These are phyloP conservation scores for Stigmatopora argus DNA, from an alignment of 2,113 vertebrate genomes.

Conservation along the genomic window DNA sequence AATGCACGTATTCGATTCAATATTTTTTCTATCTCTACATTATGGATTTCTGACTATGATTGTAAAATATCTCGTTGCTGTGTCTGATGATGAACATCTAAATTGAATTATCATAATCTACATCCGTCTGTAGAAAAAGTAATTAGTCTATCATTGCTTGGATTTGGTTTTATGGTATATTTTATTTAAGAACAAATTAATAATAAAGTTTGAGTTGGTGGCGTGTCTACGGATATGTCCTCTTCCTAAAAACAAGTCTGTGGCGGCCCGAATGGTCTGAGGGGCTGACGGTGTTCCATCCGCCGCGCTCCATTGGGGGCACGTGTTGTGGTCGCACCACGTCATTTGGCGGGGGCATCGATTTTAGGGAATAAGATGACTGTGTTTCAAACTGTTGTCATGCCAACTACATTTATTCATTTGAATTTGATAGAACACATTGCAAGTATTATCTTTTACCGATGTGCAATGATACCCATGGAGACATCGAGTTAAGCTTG, in stretches of 20 bases:
- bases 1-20: slow-evolving; percentile 29
- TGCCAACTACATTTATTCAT: background rate
- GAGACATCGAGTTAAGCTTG: background rate
- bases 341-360: too few species aligned
- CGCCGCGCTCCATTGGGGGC: too few species aligned
- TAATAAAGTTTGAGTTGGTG: background rate
- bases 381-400: background rate
- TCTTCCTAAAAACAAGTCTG: too few species aligned
- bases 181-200: slow-evolving; percentile 9
- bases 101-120: slow-evolving; percentile 60
- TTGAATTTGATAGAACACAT: background rate
- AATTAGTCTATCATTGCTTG: slow-evolving; percentile 49
- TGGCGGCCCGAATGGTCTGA: too few species aligned
- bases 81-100: slow-evolving; percentile 45
- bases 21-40: slow-evolving; percentile 30
- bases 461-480: background rate
- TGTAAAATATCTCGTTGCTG: slow-evolving; percentile 27
- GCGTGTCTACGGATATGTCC: too few species aligned
- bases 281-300: too few species aligned
- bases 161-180: slow-evolving; percentile 51
- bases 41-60: slow-evolving; percentile 40
- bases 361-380: background rate
- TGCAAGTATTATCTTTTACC: background rate
- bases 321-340: too few species aligned
- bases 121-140: slow-evolving; percentile 49